phyloP scores from a whole-genome alignment of 2,113 vertebrate genomes.

The Tragelaphus buxtoni region DNA sequence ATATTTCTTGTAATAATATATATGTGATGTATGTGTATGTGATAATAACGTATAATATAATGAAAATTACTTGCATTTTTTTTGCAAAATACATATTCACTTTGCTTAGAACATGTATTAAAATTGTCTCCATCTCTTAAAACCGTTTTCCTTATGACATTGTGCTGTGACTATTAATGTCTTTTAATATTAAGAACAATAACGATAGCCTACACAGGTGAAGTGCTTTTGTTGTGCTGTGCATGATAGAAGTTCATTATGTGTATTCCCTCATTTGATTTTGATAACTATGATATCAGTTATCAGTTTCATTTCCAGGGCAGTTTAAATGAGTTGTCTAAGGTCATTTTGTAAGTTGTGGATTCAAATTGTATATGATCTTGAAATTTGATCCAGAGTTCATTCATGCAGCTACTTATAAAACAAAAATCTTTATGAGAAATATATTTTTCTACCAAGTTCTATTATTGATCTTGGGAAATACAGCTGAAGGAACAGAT shows the following conservation, averaged over 20 bases:
- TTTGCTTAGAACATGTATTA: background rate
- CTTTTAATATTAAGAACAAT: background rate
- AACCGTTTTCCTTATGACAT: background rate
- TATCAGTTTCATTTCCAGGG: background rate
- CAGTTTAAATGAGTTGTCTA: background rate
- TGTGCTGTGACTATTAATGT: background rate
- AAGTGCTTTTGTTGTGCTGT: background rate
- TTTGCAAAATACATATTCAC: background rate
- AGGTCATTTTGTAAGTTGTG: background rate
- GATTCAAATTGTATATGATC: background rate
- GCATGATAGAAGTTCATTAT: fast-evolving
- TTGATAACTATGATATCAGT: background rate
- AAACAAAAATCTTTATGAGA: background rate
- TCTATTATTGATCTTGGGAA: background rate
- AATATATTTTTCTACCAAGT: background rate
- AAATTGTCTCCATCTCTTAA: background rate
- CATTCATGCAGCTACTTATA: background rate
- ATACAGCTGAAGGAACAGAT: background rate
- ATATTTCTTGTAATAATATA: background rate
- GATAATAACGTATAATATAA: background rate
- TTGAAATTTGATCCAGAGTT: background rate
- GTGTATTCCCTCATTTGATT: background rate
- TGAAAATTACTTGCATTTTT: background rate
- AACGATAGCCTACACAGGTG: background rate
- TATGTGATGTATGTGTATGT: background rate